Evolutionary conservation across 2,113 vertebrate genomes (phyloP), one percentile per base, ranked within the genome.

Genomic region (Rhadina sibilatrix): DNA sequence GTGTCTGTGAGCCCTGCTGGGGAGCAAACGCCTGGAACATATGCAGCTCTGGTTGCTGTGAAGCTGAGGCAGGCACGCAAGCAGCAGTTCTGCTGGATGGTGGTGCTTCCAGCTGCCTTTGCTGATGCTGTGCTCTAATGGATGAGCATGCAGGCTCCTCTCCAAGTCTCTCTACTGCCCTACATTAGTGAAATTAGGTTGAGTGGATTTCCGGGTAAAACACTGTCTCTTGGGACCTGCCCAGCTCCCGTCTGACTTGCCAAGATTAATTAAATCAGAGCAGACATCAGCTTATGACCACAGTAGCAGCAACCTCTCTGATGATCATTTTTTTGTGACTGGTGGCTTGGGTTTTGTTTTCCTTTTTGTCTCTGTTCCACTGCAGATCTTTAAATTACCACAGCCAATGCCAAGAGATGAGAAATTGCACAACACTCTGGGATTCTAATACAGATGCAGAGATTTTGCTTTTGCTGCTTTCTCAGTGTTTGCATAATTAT

Each of bases 131-230:
- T 92, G 79, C 96, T 96, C 92, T 98, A 98, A 98, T 98, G 96
- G 98, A 85, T 97, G 96, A 89, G 83, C 4, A 47, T 96, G 88
- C 95, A 98, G 98, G 98, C 98, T 95, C 52, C 10, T 61, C 72
- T 97, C 98, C 98, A 98, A 97, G 80, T 95, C 97, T 95, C 96
- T 98, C 90, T 92, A 93, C 90, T 97, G 96, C 97, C 97, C 94
- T 98, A 95, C 97, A 98, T 98, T 98, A 97, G 96, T 96, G 97
- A 98, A 98, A 98, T 98, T 98, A 98, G 96, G 97, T 97, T 98
- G 98, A 98, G 97, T 98, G 97, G 97, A 98, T 98, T 98, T 98
- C 98, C 87, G 94, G 98, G 97, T 97, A 98, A 98, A 98, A 97
- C 86, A 97, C 94, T 96, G 95, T 94, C 98, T 98, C 97, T 97